Base-by-base conservation (phyloP, 2,888 invertebrate species). In the Mechanitis messenoides region DNA sequence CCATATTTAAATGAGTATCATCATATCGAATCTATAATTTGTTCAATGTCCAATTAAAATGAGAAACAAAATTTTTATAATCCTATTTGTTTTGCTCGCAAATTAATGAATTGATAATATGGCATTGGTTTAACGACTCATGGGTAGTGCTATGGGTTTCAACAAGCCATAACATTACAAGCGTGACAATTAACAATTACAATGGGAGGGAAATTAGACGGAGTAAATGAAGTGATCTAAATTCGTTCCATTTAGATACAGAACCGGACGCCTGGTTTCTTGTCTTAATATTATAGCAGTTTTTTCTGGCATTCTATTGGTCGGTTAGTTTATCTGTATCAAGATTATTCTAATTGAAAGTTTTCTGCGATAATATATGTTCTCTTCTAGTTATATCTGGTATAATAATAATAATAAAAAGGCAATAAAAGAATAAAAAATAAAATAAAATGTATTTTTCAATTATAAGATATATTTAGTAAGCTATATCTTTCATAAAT, bases 321-420 rank as follows among this genome's bases (percentile, higher is more conserved):
- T 77, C 72, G 74, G 74, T 66, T 71, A 66, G 68, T 71, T 72
- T 71, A 69, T 68, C 71, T 74, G 74, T 78, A 81, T 81, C 82
- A 78, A 77, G 79, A 76, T 79, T 79, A 81, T 78, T 82, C 79
- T 85, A 84, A 85, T 85, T 85, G 82, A 81, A 80, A 84, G 83
- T 84, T 85, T 87, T 85, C 81, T 83, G 79, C 80, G 71, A 82
- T 85, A 86, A 87, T 87, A 80, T 79, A 81, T 86, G 86, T 86
- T 85, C 84, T 80, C 79, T 80, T 76, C 83, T 83, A 86, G 86
- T 87, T 86, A 85, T 47, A 6, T 79, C 79, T 75, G 20, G 20
- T 20, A 20, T 20, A 1, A 20, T 20, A 20, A 20, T 20, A 20
- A 20, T 20, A 20, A 20, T 20, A 20, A 20, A 20, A 20, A 20